Evolutionary conservation across 2,888 invertebrate species (phyloP).

Genomic region (Eristalis tenax): DNA sequence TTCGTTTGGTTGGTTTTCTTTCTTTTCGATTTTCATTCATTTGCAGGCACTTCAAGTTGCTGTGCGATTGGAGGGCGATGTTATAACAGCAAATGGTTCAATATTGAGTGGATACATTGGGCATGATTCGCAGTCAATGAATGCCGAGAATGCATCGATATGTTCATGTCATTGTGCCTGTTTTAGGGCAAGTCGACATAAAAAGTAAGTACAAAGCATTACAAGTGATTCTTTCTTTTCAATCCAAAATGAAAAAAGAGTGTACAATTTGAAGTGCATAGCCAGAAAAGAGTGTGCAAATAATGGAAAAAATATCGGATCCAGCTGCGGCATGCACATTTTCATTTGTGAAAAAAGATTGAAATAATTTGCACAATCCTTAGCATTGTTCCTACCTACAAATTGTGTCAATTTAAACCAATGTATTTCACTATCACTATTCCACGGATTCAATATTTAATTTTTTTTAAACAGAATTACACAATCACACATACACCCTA

Average conservation of each 20-base stretch:
- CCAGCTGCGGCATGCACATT: not conserved
- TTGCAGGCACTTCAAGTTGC: constrained; percentile 95
- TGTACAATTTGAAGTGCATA: not conserved
- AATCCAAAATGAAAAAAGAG: not conserved
- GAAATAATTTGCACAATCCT: not conserved
- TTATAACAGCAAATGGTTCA: constrained; percentile 96
- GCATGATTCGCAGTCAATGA: constrained; percentile 79
- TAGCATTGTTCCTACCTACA: not conserved
- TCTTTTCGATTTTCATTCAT: constrained; percentile 57
- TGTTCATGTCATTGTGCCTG: constrained; percentile 82
- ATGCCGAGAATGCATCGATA: constrained; percentile 80
- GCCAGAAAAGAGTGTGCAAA: not conserved
- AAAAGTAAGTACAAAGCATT: constrained; percentile 77
- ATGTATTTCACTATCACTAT: not conserved
- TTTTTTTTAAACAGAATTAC: not conserved
- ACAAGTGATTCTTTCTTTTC: not conserved
- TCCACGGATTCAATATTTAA: not conserved
- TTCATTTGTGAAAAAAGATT: not conserved
- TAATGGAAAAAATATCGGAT: not conserved
- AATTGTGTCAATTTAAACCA: not conserved
- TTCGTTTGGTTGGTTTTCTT: constrained; percentile 63
- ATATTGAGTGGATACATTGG: constrained; percentile 88
- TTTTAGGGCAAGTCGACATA: constrained; percentile 81
- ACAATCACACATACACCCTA: too few species aligned
- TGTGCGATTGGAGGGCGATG: constrained; percentile 97